Evolutionary conservation across 1,140 invertebrate genomes (phyloP).

Genomic region (Seison nebaliae): DNA sequence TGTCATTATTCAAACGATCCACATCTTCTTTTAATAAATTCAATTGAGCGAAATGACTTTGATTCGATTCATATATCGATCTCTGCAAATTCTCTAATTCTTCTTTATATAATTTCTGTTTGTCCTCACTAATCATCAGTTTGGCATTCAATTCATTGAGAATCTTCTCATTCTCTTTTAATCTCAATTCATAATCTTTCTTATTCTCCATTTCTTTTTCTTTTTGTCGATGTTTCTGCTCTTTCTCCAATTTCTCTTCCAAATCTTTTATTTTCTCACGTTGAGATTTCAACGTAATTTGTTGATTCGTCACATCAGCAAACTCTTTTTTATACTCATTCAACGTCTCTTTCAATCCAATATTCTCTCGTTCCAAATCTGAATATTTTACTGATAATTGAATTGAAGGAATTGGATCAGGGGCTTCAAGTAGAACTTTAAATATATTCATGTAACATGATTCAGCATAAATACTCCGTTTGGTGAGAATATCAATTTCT

Average conservation of each 20-base stretch:
- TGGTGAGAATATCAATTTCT: conserved; percentile 33
- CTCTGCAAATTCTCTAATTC: too few species aligned
- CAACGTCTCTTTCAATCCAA: conserved; percentile 31
- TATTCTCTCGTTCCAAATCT: conserved; percentile 34
- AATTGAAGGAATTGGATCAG: conserved; percentile 30
- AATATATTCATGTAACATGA: conserved; percentile 33
- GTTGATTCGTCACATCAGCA: conserved; percentile 33
- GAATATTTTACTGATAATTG: conserved; percentile 28
- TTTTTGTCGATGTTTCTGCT: conserved; percentile 22
- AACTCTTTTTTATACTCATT: conserved; percentile 34
- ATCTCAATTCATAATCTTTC: conserved; percentile 24
- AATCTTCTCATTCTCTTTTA: conserved; percentile 26
- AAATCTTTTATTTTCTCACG: conserved; percentile 28
- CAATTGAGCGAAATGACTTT: too few species aligned
- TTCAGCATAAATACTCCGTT: conserved; percentile 33
- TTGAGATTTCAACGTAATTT: conserved; percentile 31
- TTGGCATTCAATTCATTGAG: too few species aligned
- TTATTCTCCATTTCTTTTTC: conserved; percentile 29
- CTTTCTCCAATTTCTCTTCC: conserved; percentile 27
- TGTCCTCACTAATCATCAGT: too few species aligned
- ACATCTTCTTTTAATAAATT: too few species aligned
- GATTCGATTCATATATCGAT: too few species aligned
- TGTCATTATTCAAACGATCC: too few species aligned
- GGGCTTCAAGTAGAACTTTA: conserved; percentile 32
- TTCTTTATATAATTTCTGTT: too few species aligned